A percentile compares a stretch with the other conserved stretches of the same genome.
Evolutionary conservation across 1,140 invertebrate genomes (phyloP).

Genomic region (Drosophila mojavensis): DNA sequence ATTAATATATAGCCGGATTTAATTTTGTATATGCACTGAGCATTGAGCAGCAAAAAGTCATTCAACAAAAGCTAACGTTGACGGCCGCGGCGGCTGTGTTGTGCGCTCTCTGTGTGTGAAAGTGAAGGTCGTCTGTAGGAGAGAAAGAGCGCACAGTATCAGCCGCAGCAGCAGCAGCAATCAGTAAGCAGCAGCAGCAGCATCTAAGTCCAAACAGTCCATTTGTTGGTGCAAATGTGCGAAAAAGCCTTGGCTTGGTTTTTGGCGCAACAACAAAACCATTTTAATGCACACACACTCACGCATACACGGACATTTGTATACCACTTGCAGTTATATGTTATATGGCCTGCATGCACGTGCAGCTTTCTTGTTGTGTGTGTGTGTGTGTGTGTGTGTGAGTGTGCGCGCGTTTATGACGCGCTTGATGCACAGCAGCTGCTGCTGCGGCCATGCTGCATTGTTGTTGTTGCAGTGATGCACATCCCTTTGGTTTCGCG

Average conservation of each 20-base stretch:
- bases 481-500: slow-evolving; percentile 29
- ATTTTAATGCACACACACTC: slow-evolving; percentile 38
- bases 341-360: slow-evolving; percentile 20
- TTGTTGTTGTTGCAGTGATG: slow-evolving; percentile 32
- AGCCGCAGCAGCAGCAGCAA: slow-evolving; percentile 18
- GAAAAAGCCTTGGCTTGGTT: slow-evolving; percentile 81
- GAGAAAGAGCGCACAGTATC: slow-evolving; percentile 65
- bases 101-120: slow-evolving; percentile 48
- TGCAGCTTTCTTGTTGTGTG: slow-evolving; percentile 25
- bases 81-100: slow-evolving; percentile 28
- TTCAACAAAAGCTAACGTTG: slow-evolving; percentile 53
- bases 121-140: slow-evolving; percentile 80
- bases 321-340: slow-evolving; percentile 8
- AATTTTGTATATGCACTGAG: slow-evolving; percentile 37
- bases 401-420: slow-evolving; percentile 55
- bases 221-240: slow-evolving; percentile 72
- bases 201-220: slow-evolving; percentile 54
- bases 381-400: slow-evolving; percentile 25
- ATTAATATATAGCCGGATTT: slow-evolving; percentile 55
- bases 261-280: slow-evolving; percentile 76
- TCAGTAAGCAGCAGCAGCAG: slow-evolving; percentile 32
- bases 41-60: slow-evolving; percentile 39
- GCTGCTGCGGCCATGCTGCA: slow-evolving; percentile 22
- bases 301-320: slow-evolving; percentile 24
- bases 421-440: slow-evolving; percentile 65